A percentile compares a stretch with the other conserved stretches of the same genome.
phyloP scores from a whole-genome alignment of 2,797 vertebrate species.

The Bovichtus diacanthus region DNA sequence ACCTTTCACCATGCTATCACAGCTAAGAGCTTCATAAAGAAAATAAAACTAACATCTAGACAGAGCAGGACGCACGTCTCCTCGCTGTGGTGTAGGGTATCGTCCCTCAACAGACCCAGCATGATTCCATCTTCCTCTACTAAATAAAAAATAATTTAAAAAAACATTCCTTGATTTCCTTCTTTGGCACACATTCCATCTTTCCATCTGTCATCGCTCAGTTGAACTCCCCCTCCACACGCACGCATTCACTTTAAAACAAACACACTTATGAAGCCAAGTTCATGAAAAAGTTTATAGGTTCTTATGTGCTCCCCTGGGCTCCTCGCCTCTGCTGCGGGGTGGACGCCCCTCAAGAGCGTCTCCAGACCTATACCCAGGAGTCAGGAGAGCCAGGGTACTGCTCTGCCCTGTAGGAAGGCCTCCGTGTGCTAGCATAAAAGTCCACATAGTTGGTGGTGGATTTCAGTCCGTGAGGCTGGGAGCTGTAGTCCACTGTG shows the following conservation, averaged over 20 bases:
- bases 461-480: conserved; percentile 94
- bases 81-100: conserved; percentile 53
- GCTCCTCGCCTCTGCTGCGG: conserved; percentile 23
- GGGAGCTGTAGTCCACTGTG: conserved; percentile 89
- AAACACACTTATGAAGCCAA: conserved; percentile 76
- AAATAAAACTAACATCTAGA: conserved; percentile 90
- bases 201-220: conserved; percentile 80
- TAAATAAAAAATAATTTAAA: conserved; percentile 57
- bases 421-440: conserved; percentile 93
- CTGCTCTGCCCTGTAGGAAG: conserved; percentile 95
- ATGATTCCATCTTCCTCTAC: conserved; percentile 83
- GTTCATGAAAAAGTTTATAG: conserved; percentile 63
- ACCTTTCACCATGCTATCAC: conserved; percentile 89
- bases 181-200: conserved; percentile 89
- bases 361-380: conserved; percentile 91
- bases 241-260: conserved; percentile 69
- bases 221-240: conserved; percentile 64
- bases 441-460: conserved; percentile 96
- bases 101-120: conserved; percentile 70
- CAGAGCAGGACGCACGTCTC: conserved; percentile 80
- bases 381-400: conserved; percentile 98
- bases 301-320: conserved; percentile 25
- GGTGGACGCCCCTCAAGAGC: conserved; percentile 2
- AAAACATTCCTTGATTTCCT: conserved; percentile 86
- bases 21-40: conserved; percentile 86